These are phyloP conservation scores for Rhinolophus ferrumequinum DNA, from an alignment of 2,113 vertebrate species.

Conservation along the genomic window DNA sequence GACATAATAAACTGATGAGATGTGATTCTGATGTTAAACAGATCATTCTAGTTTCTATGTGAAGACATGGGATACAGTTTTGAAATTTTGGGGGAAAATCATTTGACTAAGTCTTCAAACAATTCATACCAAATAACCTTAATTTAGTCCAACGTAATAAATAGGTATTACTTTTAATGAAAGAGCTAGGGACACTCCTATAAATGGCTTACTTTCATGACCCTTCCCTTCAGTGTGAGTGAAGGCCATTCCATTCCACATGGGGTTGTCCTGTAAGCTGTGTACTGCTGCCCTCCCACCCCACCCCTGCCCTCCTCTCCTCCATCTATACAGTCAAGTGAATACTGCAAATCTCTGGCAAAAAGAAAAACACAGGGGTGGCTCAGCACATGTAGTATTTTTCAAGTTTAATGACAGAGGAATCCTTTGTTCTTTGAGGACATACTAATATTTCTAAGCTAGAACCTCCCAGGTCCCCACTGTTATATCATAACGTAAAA, in stretches of 20 bases:
- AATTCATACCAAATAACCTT: background rate
- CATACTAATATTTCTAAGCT: background rate
- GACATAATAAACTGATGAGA: background rate
- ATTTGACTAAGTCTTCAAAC: background rate
- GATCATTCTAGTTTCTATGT: background rate
- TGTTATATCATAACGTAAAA: background rate
- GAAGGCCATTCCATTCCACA: background rate
- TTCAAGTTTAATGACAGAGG: background rate
- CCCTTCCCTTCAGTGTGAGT: background rate
- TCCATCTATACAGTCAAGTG: background rate
- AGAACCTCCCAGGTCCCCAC: too few species aligned
- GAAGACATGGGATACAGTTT: background rate
- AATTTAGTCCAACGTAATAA: background rate
- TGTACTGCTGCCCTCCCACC: background rate
- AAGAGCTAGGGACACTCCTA: background rate
- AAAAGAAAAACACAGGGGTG: too few species aligned
- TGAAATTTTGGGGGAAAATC: background rate
- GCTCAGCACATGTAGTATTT: background rate
- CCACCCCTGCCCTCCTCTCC: too few species aligned
- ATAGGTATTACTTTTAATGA: background rate
- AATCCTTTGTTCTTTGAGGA: background rate
- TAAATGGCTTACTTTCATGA: background rate
- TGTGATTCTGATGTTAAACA: background rate
- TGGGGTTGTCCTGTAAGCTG: too few species aligned
- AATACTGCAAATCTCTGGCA: fast-evolving